phyloP scores from a whole-genome alignment of 2,888 invertebrate genomes.

The Euplexia lucipara region DNA sequence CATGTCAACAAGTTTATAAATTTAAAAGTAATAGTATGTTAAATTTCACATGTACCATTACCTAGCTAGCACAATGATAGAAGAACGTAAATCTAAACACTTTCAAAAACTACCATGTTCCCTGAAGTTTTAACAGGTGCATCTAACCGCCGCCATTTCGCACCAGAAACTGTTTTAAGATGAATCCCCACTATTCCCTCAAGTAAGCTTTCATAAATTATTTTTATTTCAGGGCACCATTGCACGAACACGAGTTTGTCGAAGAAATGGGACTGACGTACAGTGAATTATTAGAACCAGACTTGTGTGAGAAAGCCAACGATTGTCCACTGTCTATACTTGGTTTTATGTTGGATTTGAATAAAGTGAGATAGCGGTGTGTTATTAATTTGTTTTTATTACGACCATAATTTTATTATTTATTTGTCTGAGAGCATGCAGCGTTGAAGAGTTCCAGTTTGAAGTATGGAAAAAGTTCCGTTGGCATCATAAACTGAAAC shows the following conservation, averaged over 20 bases:
- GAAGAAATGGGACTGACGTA: slow-evolving; percentile 76
- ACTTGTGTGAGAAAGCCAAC: slow-evolving; percentile 74
- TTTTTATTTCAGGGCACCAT: slow-evolving; percentile 77
- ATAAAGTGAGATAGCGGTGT: slow-evolving; percentile 70
- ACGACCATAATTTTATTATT: neutral
- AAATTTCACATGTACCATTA: no score
- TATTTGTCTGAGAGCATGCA: neutral
- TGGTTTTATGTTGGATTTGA: slow-evolving; percentile 76
- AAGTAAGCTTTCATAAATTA: slow-evolving; percentile 50
- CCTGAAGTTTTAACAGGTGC: slow-evolving; percentile 37
- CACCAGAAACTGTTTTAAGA: slow-evolving; percentile 8
- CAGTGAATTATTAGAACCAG: slow-evolving; percentile 75
- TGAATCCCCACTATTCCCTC: slow-evolving; percentile 24
- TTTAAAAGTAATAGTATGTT: no score
- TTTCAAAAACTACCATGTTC: neutral
- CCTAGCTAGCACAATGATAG: neutral
- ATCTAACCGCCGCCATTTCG: slow-evolving; percentile 24
- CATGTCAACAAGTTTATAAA: no score
- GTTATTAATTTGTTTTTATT: slow-evolving; percentile 1
- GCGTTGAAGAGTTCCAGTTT: neutral
- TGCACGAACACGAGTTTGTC: slow-evolving; percentile 77
- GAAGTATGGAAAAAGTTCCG: no score
- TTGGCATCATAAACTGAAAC: no score
- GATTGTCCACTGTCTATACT: slow-evolving; percentile 82
- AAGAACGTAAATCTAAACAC: neutral